Evolutionary conservation across 2,797 vertebrate genomes (phyloP), one percentile per base, ranked within the genome.

Genomic region (Discoglossus pictus): DNA sequence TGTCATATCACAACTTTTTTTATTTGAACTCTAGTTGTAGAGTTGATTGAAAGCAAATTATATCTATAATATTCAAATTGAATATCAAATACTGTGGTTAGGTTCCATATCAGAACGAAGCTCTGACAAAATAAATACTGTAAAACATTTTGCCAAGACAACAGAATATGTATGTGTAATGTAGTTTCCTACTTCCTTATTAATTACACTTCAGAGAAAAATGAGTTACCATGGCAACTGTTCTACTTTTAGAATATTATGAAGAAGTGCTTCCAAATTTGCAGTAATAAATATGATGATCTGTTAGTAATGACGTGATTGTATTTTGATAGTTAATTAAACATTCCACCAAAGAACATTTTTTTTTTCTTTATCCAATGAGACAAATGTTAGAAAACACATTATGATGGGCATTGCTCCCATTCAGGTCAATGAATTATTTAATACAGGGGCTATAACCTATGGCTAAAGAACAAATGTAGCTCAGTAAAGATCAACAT

Each of bases 131-230:
- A 31, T 31, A 31, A 31, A n/a, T n/a, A n/a, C 27, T 4, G 8
- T 31, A 31, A 4, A 8, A 31, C n/a, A 24, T 62, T 56, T 55
- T 62, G 36, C 15, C 10, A 44, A 58, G 60, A 51, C 52, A 59
- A 56, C 61, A 58, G 68, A 61, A 63, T 71, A 71, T 71, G 61
- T 71, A 58, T 39, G 42, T 71, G 60, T 71, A 64, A 71, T 71
- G 68, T 71, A 65, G 43, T 58, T 65, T 64, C 31, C 68, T 38
- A 36, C 38, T 46, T 64, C 39, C 61, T 64, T 71, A 71, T 64
- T 71, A 64, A 71, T 71, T 71, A 59, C 61, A 71, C 68, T 71
- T 71, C 61, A 71, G 24, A 64, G 68, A 71, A 59, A 71, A 44
- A 59, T 1, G 31, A 18, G 61, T 71, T 71, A 39, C 68, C 15